Evolutionary conservation across 2,113 vertebrate species (phyloP), one percentile per base, ranked within the genome.

Genomic region (Jacana jacana): DNA sequence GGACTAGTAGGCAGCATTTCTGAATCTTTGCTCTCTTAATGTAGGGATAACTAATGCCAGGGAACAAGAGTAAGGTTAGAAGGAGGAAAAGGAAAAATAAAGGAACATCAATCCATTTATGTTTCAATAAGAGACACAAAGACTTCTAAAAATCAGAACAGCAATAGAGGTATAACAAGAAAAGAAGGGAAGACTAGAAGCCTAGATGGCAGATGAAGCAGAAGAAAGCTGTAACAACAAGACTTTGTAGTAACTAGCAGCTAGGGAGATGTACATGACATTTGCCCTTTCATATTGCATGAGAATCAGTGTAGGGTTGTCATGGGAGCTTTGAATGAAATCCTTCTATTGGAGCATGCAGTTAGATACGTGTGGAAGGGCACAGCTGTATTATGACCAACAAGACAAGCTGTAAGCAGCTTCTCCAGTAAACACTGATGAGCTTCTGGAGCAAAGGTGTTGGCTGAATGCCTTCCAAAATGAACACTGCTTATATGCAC

Each of bases 201-300:
- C 10, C 18, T 24, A 48, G 18, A 40, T 3, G 7, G 31, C 79
- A 58, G 46, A 22, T 27, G 39, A 51, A 58, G 8, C 3, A 71
- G 27, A 4, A 75, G 46, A 71, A 79, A 44, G 4, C 0, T 55
- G 23, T 13, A 48, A 49, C 4, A 63, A 7, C 24, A 52, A 17
- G 52, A 52, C 10, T 5, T 44, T 9, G 6, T 5, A 66, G 17
- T 12, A 44, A 17, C 8, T 27, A 22, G 4, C 7, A 73, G 6
- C 4, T 15, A 58, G 33, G 24, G 28, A 61, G 15, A 25, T 46
- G 22, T 30, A 49, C 8, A 13, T 1, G 14, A 4, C 28, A 15
- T 15, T 7, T 17, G 2, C 27, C 2, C 5, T 7, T 57, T 46
- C 12, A 6, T 3, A 4, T 9, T 37, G 10, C 31, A 20, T 33